Evolutionary conservation across 64 coral and sea anemone genomes (phyloP).

Genomic region (Stichodactyla mertensii): DNA sequence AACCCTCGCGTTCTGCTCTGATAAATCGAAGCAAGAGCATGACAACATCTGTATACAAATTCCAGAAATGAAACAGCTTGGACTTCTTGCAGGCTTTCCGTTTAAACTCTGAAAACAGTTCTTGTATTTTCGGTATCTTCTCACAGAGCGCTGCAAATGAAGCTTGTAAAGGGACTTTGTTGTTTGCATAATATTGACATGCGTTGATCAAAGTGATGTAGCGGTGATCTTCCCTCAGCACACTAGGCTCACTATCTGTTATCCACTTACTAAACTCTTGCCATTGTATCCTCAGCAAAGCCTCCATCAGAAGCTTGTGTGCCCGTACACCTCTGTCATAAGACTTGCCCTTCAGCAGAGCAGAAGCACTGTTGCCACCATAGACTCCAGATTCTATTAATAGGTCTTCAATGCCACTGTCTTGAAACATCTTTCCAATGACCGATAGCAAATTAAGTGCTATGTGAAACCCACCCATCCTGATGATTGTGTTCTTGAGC

Average conservation of each 20-base stretch:
- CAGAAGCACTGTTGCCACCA: constrained; percentile 3
- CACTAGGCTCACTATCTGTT: not conserved
- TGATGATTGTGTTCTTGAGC: constrained; percentile 6
- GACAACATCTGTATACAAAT: not conserved
- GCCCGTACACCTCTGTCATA: not conserved
- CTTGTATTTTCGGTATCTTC: constrained; percentile 15
- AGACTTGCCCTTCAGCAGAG: not conserved
- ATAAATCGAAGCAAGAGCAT: constrained; percentile 22
- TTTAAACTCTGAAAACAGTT: constrained; percentile 23
- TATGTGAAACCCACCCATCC: too few relatives aligned
- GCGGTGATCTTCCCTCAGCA: not conserved
- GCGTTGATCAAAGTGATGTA: not conserved
- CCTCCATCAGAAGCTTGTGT: constrained; percentile 25
- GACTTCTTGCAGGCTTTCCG: constrained; percentile 18
- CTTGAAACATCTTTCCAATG: too few relatives aligned
- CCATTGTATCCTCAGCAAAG: constrained; percentile 1
- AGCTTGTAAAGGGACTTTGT: constrained; percentile 1
- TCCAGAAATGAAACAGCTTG: constrained; percentile 37
- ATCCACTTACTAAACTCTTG: constrained; percentile 9
- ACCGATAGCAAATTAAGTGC: too few relatives aligned
- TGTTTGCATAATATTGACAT: not conserved
- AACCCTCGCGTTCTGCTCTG: constrained; percentile 19
- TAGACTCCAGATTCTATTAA: constrained; percentile 31
- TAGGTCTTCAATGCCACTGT: not conserved
- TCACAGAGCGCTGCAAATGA: constrained; percentile 15